These are phyloP conservation scores for Bradypodion ventrale DNA, from an alignment of 2,797 vertebrate species.

Conservation along the genomic window DNA sequence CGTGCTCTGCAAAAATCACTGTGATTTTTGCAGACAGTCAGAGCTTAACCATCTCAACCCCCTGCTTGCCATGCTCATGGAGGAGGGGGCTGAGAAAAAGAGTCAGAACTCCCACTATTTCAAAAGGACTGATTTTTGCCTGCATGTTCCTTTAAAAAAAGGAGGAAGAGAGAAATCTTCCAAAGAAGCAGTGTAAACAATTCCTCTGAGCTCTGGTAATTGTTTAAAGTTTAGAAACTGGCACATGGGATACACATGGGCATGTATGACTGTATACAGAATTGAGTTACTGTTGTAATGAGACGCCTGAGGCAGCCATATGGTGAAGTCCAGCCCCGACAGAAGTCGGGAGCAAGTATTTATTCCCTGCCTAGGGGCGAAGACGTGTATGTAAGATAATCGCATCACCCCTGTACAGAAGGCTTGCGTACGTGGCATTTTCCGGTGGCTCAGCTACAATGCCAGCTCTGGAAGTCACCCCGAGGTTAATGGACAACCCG, in stretches of 20 bases:
- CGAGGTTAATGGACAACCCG: no score
- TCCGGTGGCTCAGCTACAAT: no score
- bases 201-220: neutral
- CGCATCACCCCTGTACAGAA: no score
- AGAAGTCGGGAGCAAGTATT: no score
- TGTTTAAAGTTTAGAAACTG: slow-evolving; percentile 15
- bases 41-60: neutral
- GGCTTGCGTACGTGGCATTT: no score
- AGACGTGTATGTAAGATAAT: no score
- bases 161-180: neutral
- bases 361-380: no score
- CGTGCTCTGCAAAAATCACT: neutral
- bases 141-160: neutral
- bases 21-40: neutral
- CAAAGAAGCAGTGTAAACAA: slow-evolving; percentile 20
- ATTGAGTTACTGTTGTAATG: no score
- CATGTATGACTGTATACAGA: no score
- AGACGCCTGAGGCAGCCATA: no score
- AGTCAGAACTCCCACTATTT: neutral
- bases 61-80: neutral
- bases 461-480: no score
- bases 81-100: neutral
- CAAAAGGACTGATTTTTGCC: slow-evolving; percentile 1
- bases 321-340: no score
- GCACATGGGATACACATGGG: neutral